Evolutionary conservation across 2,797 vertebrate species (phyloP).

Genomic region (Characodon lateralis): DNA sequence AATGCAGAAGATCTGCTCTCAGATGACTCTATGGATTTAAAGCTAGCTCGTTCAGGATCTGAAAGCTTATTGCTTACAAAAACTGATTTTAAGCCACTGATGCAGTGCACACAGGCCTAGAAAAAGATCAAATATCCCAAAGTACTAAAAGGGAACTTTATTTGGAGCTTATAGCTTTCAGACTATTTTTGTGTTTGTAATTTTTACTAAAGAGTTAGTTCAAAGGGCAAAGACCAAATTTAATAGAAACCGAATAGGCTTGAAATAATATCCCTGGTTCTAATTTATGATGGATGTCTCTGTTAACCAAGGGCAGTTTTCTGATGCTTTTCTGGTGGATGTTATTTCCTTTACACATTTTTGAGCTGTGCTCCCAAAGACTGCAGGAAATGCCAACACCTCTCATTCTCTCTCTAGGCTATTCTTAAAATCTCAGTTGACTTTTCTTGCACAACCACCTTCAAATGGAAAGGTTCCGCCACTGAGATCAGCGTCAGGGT

Average conservation of each 20-base stretch:
- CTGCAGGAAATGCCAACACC: neutral
- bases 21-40: constrained; percentile 2
- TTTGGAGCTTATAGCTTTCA: neutral
- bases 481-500: constrained; percentile 22
- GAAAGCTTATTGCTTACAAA: constrained; percentile 20
- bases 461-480: neutral
- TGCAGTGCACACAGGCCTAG: constrained; percentile 20
- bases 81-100: constrained; percentile 4
- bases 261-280: constrained; percentile 50
- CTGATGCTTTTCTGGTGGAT: constrained; percentile 23
- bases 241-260: constrained; percentile 48
- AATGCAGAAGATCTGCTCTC: constrained; percentile 41
- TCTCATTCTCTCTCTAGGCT: neutral
- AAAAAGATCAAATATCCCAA: neutral
- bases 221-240: constrained; percentile 51
- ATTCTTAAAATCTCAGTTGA: neutral
- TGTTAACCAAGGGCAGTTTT: constrained; percentile 59
- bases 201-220: constrained; percentile 39
- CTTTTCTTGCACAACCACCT: neutral
- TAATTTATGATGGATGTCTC: constrained; percentile 53
- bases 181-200: constrained; percentile 32
- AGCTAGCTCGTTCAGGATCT: neutral
- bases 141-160: neutral
- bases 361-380: constrained; percentile 4
- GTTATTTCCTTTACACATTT: constrained; percentile 12